phyloP scores from a whole-genome alignment of 2,797 vertebrate genomes.

The Mus minutoides region DNA sequence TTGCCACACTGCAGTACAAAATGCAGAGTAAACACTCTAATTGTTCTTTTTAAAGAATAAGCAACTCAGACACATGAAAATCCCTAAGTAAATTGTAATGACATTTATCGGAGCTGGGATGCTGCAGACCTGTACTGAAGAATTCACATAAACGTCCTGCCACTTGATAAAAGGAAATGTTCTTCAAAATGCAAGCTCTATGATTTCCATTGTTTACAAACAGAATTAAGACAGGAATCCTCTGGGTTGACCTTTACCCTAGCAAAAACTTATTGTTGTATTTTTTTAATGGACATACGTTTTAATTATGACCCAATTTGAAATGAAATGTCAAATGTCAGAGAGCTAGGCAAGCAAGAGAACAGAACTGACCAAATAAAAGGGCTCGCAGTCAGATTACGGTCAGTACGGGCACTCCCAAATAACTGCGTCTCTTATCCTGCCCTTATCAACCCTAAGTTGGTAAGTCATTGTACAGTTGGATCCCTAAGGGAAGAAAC shows the following conservation, averaged over 20 bases:
- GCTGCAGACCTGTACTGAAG: constrained; percentile 16
- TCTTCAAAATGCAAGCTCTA: constrained; percentile 42
- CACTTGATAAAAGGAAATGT: background rate
- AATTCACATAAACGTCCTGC: constrained; percentile 25
- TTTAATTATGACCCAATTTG: constrained; percentile 1
- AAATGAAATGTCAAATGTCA: background rate
- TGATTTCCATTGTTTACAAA: constrained; percentile 7
- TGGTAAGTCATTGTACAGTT: background rate
- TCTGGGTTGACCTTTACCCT: constrained; percentile 4
- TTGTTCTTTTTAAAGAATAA: background rate
- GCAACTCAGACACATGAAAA: constrained; percentile 14
- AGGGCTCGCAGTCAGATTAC: background rate
- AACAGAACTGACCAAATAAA: constrained; percentile 38
- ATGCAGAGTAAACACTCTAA: background rate
- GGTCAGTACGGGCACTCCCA: background rate
- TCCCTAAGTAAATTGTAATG: constrained; percentile 39
- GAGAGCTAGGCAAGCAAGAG: background rate
- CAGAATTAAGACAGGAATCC: constrained; percentile 41
- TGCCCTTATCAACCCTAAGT: background rate
- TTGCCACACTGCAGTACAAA: constrained; percentile 13
- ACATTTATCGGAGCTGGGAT: constrained; percentile 1
- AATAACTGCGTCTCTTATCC: background rate
- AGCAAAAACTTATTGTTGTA: background rate
- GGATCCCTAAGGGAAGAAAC: background rate
- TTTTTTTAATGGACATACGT: constrained; percentile 1